A percentile compares a stretch with the other conserved stretches of the same genome.
Conservation (phyloP, 1,140 invertebrate species). For the Anoplolepis gracilipes region DNA sequence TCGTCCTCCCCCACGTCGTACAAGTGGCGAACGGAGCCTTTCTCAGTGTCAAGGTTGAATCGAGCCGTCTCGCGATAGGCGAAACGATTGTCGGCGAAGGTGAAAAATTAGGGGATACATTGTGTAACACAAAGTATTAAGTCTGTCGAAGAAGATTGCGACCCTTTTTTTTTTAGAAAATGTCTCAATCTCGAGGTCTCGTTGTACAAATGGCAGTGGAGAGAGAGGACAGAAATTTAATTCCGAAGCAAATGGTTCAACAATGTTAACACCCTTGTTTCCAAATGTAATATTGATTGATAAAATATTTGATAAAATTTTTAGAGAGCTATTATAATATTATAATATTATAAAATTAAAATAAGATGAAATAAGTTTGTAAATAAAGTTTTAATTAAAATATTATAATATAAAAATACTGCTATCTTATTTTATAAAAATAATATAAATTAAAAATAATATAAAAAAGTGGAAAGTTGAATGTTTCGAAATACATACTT, state of each 20-base stretch:
- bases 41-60: conserved; percentile 82
- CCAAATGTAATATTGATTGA: neutral
- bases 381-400: neutral
- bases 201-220: neutral
- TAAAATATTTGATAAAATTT: neutral
- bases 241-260: neutral
- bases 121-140: neutral
- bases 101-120: conserved; percentile 34
- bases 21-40: conserved; percentile 65
- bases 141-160: neutral
- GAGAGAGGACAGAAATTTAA: neutral
- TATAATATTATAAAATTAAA: neutral
- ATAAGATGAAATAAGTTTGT: too few relatives aligned
- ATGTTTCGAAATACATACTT: neutral
- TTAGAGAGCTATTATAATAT: neutral
- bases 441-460: neutral
- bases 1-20: conserved; percentile 8
- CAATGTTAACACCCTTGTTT: neutral
- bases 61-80: conserved; percentile 54
- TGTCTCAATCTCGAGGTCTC: neutral
- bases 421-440: neutral
- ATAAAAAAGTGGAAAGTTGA: neutral
- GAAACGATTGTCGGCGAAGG: conserved; percentile 47
- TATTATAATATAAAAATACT: neutral
- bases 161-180: neutral